phyloP scores from a whole-genome alignment of 2,113 vertebrate genomes.

The Microcebus ravelobensis region DNA sequence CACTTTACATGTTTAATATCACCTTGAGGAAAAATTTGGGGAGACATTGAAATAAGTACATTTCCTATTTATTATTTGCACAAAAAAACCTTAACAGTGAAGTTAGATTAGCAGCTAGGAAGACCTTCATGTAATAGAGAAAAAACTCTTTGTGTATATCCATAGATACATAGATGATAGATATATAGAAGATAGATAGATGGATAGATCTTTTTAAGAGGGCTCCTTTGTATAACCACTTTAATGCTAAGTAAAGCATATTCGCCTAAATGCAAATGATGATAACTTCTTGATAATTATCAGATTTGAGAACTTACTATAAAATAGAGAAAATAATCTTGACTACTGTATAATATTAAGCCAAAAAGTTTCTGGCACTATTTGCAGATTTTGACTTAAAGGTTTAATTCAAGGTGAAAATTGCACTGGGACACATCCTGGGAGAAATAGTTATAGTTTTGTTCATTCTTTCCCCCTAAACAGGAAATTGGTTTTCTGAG shows the following conservation, averaged over 20 bases:
- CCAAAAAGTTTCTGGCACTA: slow-evolving; percentile 29
- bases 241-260: slow-evolving; percentile 36
- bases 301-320: slow-evolving; percentile 7
- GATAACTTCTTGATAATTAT: background rate
- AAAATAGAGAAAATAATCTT: slow-evolving; percentile 10
- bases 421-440: slow-evolving; percentile 19
- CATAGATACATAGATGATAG: background rate
- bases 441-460: slow-evolving; percentile 41
- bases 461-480: slow-evolving; percentile 36
- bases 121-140: background rate
- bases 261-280: background rate
- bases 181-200: no score
- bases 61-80: background rate
- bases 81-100: background rate
- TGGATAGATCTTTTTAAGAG: background rate
- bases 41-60: slow-evolving; percentile 22
- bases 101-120: background rate
- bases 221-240: background rate
- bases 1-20: no score
- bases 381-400: slow-evolving; percentile 58
- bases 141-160: background rate
- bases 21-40: no score
- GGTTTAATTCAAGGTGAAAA: slow-evolving; percentile 63
- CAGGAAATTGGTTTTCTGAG: slow-evolving; percentile 63
- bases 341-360: slow-evolving; percentile 8